These are phyloP conservation scores for Chymomyza procnemis DNA, from an alignment of 2,888 invertebrate genomes.

Conservation along the genomic window DNA sequence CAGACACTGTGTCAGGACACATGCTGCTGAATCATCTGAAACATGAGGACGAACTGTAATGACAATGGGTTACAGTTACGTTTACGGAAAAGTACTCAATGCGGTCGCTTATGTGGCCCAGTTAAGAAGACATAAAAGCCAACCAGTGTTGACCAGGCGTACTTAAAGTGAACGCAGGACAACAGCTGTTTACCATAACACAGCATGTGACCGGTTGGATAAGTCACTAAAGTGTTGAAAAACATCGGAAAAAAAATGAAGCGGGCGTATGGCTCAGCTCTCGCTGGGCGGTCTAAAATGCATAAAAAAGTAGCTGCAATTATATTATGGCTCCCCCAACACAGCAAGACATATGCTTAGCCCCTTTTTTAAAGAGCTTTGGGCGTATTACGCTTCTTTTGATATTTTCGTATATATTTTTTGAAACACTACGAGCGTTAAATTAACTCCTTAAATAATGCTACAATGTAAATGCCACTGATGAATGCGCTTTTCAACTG, in stretches of 20 bases:
- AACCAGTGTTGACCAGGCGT: background rate
- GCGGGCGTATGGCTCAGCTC: background rate
- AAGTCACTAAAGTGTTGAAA: conserved; percentile 27
- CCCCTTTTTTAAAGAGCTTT: conserved; percentile 14
- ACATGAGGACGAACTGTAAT: conserved; percentile 7
- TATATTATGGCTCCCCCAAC: background rate
- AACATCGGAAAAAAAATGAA: conserved; percentile 11
- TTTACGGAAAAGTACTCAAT: background rate
- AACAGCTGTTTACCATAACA: conserved; percentile 9
- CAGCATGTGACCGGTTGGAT: conserved; percentile 35
- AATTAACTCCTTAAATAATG: conserved; percentile 53
- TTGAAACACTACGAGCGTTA: conserved; percentile 27
- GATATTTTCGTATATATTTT: background rate
- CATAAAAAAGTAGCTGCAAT: background rate
- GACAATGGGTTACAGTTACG: background rate
- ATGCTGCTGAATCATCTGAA: conserved; percentile 64
- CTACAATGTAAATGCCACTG: conserved; percentile 39
- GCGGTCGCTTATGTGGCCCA: conserved; percentile 54
- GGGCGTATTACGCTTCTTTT: conserved; percentile 25
- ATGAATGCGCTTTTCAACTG: background rate
- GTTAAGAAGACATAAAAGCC: conserved; percentile 48
- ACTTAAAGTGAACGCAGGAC: conserved; percentile 2
- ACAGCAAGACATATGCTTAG: conserved; percentile 1
- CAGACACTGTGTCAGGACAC: background rate
- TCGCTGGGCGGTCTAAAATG: background rate